A percentile compares a stretch with the other conserved stretches of the same genome.
Evolutionary conservation across 30 jellyfish, hydroid and myxozoan species (phyloP).

Genomic region (Cassiopea andromeda): DNA sequence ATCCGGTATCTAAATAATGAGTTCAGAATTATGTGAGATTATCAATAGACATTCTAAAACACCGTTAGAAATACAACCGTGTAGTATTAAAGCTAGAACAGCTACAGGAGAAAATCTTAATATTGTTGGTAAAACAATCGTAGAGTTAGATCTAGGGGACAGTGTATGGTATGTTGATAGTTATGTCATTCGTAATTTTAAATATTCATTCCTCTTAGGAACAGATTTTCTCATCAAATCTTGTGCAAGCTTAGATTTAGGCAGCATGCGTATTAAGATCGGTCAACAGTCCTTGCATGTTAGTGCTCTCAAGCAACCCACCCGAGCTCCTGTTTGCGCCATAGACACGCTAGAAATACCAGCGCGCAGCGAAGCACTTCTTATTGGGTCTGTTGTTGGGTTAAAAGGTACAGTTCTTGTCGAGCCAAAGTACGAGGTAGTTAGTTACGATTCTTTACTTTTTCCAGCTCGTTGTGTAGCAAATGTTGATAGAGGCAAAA

Average conservation of each 20-base stretch:
- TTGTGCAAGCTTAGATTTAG: not conserved
- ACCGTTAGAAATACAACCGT: not conserved
- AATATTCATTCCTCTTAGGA: slow-evolving; percentile 6
- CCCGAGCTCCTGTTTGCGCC: slow-evolving; percentile 12
- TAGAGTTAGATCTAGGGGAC: not conserved
- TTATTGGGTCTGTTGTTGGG: not conserved
- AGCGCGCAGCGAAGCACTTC: slow-evolving; percentile 23
- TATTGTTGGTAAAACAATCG: slow-evolving; percentile 2
- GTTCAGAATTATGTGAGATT: not conserved
- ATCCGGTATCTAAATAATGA: slow-evolving; percentile 22
- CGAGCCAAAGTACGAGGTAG: slow-evolving; percentile 55
- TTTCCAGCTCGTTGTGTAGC: slow-evolving; percentile 33
- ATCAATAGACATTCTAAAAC: not conserved
- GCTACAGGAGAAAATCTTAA: slow-evolving; percentile 24
- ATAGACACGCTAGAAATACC: slow-evolving; percentile 42
- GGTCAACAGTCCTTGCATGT: slow-evolving; percentile 1
- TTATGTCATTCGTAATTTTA: slow-evolving; percentile 8
- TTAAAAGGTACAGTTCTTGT: slow-evolving; percentile 39
- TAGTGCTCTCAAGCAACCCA: slow-evolving; percentile 17
- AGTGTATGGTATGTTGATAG: slow-evolving; percentile 15
- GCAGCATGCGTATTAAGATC: not conserved
- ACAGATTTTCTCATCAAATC: slow-evolving; percentile 18
- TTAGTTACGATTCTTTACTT: slow-evolving; percentile 8
- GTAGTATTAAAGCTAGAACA: not conserved
- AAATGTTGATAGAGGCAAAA: not conserved